These are phyloP conservation scores for Lepilemur septentrionalis DNA, from an alignment of 2,797 vertebrate species.

Conservation along the genomic window DNA sequence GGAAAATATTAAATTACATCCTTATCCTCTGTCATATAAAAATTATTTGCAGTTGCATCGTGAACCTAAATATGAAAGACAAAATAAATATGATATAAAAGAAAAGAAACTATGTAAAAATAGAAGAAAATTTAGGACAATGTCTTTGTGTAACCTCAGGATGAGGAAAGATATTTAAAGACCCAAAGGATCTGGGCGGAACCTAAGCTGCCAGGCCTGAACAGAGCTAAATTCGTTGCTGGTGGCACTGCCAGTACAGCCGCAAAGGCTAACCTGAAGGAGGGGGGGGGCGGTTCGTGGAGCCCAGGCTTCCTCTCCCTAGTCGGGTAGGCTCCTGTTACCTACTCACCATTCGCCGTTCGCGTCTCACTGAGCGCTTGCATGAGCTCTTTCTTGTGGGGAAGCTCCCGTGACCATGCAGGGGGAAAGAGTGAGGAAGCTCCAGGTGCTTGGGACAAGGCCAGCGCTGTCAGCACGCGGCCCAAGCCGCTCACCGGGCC, in stretches of 20 bases:
- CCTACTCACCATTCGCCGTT: background rate
- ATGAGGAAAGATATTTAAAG: background rate
- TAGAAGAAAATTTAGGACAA: background rate
- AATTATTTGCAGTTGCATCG: background rate
- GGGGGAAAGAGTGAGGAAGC: background rate
- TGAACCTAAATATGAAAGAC: background rate
- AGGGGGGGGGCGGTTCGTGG: background rate
- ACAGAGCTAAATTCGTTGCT: conserved; percentile 47
- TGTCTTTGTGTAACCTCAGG: background rate
- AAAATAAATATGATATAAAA: background rate
- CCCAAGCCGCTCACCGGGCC: background rate
- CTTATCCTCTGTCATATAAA: background rate
- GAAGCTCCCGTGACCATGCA: conserved; percentile 70
- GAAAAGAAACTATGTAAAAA: background rate
- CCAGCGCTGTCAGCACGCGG: background rate
- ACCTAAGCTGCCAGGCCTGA: conserved; percentile 63
- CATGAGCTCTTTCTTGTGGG: conserved; percentile 13
- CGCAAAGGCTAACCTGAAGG: conserved; percentile 60
- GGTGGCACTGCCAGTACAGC: conserved; percentile 48
- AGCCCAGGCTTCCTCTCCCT: conserved; percentile 30
- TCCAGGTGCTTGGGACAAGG: background rate
- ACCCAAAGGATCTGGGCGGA: background rate
- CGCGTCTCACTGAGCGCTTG: conserved; percentile 1
- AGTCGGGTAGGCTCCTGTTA: conserved; percentile 22
- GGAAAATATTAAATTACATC: background rate